Conservation (phyloP, 2,888 invertebrate genomes). For the Clepsis dumicolana region DNA sequence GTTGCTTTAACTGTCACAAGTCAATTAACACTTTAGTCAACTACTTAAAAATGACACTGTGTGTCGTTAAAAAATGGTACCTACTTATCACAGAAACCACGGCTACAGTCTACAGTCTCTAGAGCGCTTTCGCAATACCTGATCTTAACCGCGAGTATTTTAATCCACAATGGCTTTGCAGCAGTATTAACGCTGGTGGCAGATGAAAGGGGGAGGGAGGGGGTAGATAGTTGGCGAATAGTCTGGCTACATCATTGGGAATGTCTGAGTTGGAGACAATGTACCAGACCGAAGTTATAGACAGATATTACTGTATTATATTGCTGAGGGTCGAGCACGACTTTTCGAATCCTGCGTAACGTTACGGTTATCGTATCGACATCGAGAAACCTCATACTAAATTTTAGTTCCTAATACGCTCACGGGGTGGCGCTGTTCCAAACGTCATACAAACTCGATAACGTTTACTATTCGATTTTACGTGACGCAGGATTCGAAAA, state of each 20-base stretch:
- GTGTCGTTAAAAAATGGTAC: no score
- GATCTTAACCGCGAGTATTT: background rate
- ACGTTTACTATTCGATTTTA: no score
- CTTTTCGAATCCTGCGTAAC: no score
- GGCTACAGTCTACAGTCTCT: background rate
- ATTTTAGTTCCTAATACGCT: no score
- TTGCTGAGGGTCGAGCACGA: background rate
- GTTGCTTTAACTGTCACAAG: background rate
- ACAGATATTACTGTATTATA: background rate
- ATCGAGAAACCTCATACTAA: no score
- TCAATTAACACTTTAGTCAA: background rate
- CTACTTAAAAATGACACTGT: no score
- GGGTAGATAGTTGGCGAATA: conserved; percentile 31
- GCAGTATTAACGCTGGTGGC: conserved; percentile 24
- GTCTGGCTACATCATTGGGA: conserved; percentile 40
- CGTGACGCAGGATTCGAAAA: no score
- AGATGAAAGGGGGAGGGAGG: conserved; percentile 18
- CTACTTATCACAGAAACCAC: no score
- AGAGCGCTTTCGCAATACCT: background rate
- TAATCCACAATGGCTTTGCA: background rate
- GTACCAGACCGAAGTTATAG: conserved; percentile 17
- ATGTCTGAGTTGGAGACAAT: conserved; percentile 39
- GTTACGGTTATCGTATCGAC: no score
- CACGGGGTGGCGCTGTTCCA: no score
- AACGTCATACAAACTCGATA: no score